A percentile compares a stretch with the other conserved stretches of the same genome.
Evolutionary conservation across 1,140 invertebrate genomes (phyloP).

Genomic region (Tetramorium parvispinum): DNA sequence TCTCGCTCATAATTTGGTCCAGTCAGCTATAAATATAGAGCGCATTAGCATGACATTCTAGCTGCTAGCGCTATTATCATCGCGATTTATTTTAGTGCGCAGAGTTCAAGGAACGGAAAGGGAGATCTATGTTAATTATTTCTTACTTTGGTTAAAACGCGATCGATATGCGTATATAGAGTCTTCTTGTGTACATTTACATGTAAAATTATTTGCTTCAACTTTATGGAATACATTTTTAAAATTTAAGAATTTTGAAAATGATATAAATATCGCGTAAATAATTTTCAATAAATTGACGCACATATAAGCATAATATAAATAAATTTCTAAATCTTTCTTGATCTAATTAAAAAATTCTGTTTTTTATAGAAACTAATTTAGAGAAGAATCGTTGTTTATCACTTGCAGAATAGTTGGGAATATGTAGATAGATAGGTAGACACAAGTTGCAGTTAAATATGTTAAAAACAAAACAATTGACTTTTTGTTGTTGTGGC

Average conservation of each 20-base stretch:
- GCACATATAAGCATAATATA: too few species aligned
- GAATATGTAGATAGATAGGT: too few species aligned
- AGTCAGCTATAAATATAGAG: constrained; percentile 42
- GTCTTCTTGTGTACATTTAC: background rate
- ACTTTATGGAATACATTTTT: background rate
- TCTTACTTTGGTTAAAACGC: constrained; percentile 8
- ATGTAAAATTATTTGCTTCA: background rate
- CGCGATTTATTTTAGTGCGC: background rate
- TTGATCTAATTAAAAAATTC: background rate
- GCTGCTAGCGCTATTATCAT: constrained; percentile 24
- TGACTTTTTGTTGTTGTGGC: background rate
- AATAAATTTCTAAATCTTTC: background rate
- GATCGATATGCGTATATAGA: constrained; percentile 6
- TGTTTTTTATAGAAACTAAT: background rate
- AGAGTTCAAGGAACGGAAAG: constrained; percentile 3
- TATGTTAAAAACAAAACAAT: background rate
- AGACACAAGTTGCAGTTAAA: background rate
- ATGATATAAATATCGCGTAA: background rate
- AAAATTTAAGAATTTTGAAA: background rate
- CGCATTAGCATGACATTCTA: constrained; percentile 37
- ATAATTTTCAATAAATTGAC: too few species aligned
- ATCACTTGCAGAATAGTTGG: too few species aligned
- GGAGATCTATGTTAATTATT: constrained; percentile 26
- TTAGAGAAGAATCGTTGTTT: too few species aligned
- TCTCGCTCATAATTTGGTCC: constrained; percentile 17